Conservation (phyloP, 2,113 vertebrate species). For the Amazona vittata region DNA sequence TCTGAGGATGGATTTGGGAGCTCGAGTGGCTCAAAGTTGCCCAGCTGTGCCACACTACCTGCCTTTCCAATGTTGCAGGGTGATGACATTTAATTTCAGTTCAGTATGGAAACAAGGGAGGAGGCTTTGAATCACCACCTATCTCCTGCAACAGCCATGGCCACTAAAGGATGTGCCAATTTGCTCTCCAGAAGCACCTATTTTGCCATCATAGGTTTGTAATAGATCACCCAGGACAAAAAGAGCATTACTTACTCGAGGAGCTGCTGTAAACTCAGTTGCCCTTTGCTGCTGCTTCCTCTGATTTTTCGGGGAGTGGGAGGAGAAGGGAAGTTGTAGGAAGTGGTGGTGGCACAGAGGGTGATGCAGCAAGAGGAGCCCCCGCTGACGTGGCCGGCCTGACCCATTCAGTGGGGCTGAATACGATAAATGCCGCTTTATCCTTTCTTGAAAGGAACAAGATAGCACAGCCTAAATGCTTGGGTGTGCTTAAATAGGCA, state of each 20-base stretch:
- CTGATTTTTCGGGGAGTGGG: constrained; percentile 7
- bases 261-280: not conserved
- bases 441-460: constrained; percentile 84
- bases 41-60: not conserved
- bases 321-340: not conserved
- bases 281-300: constrained; percentile 12
- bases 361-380: constrained; percentile 79
- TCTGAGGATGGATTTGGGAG: not conserved
- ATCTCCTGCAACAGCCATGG: not conserved
- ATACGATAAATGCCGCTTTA: constrained; percentile 92
- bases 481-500: constrained; percentile 85
- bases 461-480: constrained; percentile 87
- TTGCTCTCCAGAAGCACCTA: not conserved
- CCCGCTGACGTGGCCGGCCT: constrained; percentile 79
- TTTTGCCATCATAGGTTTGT: constrained; percentile 15
- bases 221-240: not conserved
- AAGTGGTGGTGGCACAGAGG: not conserved
- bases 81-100: not conserved
- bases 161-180: not conserved
- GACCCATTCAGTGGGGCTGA: constrained; percentile 91
- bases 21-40: not conserved
- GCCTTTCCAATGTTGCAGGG: rapidly evolving
- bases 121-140: not conserved
- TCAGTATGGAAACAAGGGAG: not conserved
- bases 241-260: not conserved